Conservation (phyloP, 2,113 vertebrate genomes). For the Mystacornis crossleyi region DNA sequence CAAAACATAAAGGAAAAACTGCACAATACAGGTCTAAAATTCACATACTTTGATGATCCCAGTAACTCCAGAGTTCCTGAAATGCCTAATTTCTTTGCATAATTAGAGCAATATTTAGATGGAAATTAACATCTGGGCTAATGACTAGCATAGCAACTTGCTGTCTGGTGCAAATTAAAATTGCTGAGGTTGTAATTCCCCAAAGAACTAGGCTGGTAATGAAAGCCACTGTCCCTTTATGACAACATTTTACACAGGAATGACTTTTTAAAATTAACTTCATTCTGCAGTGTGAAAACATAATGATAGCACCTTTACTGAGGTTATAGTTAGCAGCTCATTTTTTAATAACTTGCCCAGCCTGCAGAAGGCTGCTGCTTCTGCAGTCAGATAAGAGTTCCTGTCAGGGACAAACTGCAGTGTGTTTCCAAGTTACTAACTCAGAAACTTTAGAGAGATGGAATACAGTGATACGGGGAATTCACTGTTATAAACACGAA, state of each 20-base stretch:
- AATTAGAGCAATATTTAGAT: conserved; percentile 47
- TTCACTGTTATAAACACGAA: not conserved
- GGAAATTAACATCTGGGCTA: conserved; percentile 53
- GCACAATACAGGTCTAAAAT: not conserved
- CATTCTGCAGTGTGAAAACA: not conserved
- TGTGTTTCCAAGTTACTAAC: not conserved
- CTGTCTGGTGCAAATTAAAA: conserved; percentile 44
- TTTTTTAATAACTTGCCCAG: not conserved
- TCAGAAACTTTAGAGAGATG: not conserved
- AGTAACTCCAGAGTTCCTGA: not conserved
- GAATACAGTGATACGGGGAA: not conserved
- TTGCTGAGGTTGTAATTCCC: conserved; percentile 6
- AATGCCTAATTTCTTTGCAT: not conserved
- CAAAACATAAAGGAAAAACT: not conserved
- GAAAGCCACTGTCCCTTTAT: conserved; percentile 23
- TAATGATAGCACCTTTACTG: not conserved
- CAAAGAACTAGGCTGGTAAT: not conserved
- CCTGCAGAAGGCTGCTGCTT: not conserved
- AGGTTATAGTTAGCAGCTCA: not conserved
- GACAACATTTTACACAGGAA: not conserved
- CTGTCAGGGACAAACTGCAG: not conserved
- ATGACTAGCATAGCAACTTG: conserved; percentile 14
- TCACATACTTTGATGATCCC: not conserved
- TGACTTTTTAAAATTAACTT: conserved; percentile 43
- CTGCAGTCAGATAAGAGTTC: not conserved